These are phyloP conservation scores for Lamellibrachia luymesi DNA, from an alignment of 1,140 invertebrate species.

Conservation along the genomic window DNA sequence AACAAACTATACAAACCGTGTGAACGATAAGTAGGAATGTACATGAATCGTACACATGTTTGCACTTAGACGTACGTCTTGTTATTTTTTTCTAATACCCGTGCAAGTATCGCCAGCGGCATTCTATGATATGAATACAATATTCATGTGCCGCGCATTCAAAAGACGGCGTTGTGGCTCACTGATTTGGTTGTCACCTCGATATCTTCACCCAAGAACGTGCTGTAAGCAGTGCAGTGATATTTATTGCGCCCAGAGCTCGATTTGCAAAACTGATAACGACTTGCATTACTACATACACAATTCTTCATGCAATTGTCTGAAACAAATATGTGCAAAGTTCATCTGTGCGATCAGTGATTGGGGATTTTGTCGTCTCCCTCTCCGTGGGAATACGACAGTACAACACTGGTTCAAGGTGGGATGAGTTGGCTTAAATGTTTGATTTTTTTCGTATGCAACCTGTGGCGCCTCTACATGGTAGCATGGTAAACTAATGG, in stretches of 20 bases:
- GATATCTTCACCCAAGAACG: neutral
- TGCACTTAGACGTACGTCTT: neutral
- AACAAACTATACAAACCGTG: neutral
- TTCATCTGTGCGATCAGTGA: neutral
- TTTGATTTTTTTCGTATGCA: no score
- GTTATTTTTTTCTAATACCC: no score
- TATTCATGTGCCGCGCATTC: neutral
- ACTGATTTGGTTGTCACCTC: neutral
- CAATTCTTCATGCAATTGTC: neutral
- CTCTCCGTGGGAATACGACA: neutral
- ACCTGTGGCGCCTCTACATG: no score
- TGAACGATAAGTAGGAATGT: no score
- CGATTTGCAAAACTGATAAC: neutral
- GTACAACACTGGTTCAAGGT: neutral
- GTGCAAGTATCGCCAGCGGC: neutral
- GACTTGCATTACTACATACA: neutral
- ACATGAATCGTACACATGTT: neutral
- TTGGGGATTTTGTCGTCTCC: neutral
- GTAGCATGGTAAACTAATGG: no score
- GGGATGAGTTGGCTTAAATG: no score
- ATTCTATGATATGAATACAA: no score
- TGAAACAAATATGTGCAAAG: neutral
- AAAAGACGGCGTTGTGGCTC: neutral
- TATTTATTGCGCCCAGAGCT: neutral
- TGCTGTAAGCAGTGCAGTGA: neutral